Base-by-base conservation (phyloP, 2,888 invertebrate genomes). In the Agriopis aurantiaria region DNA sequence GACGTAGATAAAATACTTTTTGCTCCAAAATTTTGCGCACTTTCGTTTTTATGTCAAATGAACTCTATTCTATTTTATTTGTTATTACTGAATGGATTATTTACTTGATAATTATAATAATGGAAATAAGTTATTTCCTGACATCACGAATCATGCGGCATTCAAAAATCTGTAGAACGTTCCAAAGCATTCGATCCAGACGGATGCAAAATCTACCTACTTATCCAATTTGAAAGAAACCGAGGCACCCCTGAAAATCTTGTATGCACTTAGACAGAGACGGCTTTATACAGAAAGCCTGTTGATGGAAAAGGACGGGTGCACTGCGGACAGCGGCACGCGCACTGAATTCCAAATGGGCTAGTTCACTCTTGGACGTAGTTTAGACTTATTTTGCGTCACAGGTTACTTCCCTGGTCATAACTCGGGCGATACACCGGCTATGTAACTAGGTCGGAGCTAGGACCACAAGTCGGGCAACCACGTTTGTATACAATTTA, bases 291-390 rank as follows among this genome's bases (percentile, higher is more conserved):
- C 23, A 66, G 72, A 81, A 76, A 72, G 14, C 58, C 69, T 46
- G 72, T 14, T 70, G 74, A 69, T 57, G 73, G 85, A 86, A 78
- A 78, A 78, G 76, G 86, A 83, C 75, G 76, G 85, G 77, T 70
- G 81, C 83, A 85, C 89, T 91, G 91, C 90, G 92, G 91, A 91
- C 89, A 88, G 88, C 82, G 81, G 86, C 84, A 91, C 88, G 91
- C 86, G 89, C 72, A 79, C 81, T 80, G 92, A 92, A 93, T 93
- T 86, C 88, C 85, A 91, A 93, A 91, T 91, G 84, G 76, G 75
- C 79, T 76, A 80, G 80, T 80, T 45, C 49, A 41, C 62, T 53
- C 77, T 72, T 75, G 77, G 78, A 76, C 80, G 79, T 80, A 82
- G 80, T 80, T 82, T 77, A 80, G 80, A 76, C 77, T 80, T 76